A percentile compares a stretch with the other conserved stretches of the same genome.
These are phyloP conservation scores for Palloptera scutellata DNA, from an alignment of 2,888 invertebrate species.

Conservation along the genomic window DNA sequence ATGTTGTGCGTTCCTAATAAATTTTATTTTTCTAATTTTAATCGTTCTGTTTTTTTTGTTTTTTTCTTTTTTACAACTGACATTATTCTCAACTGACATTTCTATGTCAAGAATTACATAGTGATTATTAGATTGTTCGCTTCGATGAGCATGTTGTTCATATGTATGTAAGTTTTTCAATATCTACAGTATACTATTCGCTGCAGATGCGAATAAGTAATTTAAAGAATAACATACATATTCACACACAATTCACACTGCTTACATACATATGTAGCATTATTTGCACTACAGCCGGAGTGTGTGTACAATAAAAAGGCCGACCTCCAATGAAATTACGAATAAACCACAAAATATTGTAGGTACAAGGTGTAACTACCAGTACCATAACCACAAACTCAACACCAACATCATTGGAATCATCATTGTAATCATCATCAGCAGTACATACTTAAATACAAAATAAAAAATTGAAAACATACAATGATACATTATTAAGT, in stretches of 20 bases:
- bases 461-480: background rate
- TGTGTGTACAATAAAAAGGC: background rate
- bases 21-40: too few species aligned
- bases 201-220: too few species aligned
- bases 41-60: too few species aligned
- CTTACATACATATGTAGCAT: too few species aligned
- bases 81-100: background rate
- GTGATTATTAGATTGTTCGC: background rate
- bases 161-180: background rate
- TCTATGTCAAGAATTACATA: background rate
- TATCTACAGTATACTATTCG: background rate
- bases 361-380: slow-evolving; percentile 25
- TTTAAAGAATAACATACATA: too few species aligned
- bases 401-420: too few species aligned
- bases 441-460: background rate
- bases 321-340: slow-evolving; percentile 4
- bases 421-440: background rate
- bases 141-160: background rate
- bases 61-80: background rate
- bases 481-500: too few species aligned
- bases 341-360: slow-evolving; percentile 7
- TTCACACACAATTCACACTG: too few species aligned
- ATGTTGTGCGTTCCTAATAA: too few species aligned
- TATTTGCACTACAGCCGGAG: too few species aligned
- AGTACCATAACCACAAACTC: slow-evolving; percentile 23